phyloP scores from a whole-genome alignment of 2,797 vertebrate genomes.

The Cossypha dichroa region DNA sequence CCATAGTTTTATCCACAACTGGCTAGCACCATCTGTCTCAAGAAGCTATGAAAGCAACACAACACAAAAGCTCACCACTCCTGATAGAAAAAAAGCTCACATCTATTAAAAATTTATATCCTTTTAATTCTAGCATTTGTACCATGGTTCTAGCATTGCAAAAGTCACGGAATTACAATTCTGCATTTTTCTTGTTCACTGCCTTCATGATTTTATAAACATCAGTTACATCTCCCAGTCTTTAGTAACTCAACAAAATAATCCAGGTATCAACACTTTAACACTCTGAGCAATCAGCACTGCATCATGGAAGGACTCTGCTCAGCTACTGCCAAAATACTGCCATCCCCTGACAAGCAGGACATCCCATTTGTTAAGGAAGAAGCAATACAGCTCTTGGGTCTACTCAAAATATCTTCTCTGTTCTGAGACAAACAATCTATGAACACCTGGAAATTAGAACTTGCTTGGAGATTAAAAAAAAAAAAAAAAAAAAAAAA shows the following conservation, averaged over 20 bases:
- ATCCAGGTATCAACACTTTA: background rate
- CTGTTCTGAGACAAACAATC: background rate
- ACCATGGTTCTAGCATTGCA: background rate
- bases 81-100: rapidly evolving
- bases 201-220: background rate
- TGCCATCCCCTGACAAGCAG: background rate
- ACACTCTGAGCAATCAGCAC: background rate
- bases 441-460: background rate
- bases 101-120: background rate
- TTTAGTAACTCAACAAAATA: background rate
- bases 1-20: background rate
- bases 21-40: background rate
- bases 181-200: background rate
- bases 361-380: background rate
- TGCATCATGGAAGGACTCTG: background rate
- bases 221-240: background rate
- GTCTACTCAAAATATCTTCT: background rate
- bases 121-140: background rate
- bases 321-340: background rate
- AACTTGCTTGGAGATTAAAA: background rate
- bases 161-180: background rate
- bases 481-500: background rate
- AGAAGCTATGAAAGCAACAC: background rate
- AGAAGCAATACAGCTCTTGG: background rate
- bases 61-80: background rate